phyloP scores from a whole-genome alignment of 2,113 vertebrate species.

The Mesembrinibis cayennensis region DNA sequence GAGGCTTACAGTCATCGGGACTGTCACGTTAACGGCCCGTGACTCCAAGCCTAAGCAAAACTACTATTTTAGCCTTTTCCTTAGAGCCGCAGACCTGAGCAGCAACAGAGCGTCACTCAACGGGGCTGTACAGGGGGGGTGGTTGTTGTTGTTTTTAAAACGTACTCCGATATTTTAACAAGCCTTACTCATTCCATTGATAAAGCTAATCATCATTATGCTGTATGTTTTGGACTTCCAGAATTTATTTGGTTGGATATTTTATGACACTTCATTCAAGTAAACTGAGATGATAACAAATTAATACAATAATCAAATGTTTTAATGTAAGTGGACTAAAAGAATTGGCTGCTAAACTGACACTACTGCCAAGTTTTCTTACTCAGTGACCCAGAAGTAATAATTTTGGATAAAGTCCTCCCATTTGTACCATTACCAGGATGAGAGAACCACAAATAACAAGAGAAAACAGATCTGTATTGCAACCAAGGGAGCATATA shows the following conservation, averaged over 20 bases:
- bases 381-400: neutral
- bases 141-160: neutral
- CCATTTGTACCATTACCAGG: neutral
- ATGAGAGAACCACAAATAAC: neutral
- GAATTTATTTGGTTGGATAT: neutral
- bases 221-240: neutral
- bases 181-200: neutral
- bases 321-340: neutral
- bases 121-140: neutral
- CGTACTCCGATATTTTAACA: neutral
- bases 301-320: neutral
- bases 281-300: neutral
- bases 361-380: neutral
- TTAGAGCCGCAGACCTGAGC: neutral
- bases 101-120: neutral
- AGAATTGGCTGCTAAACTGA: neutral
- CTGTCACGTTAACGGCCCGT: neutral
- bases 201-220: neutral
- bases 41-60: neutral
- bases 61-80: neutral
- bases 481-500: neutral
- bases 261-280: neutral
- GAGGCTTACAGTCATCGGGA: neutral
- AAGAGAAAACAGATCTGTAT: neutral
- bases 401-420: neutral